These are phyloP conservation scores for Platysternon megacephalum DNA, from an alignment of 2,113 vertebrate species.

Conservation along the genomic window DNA sequence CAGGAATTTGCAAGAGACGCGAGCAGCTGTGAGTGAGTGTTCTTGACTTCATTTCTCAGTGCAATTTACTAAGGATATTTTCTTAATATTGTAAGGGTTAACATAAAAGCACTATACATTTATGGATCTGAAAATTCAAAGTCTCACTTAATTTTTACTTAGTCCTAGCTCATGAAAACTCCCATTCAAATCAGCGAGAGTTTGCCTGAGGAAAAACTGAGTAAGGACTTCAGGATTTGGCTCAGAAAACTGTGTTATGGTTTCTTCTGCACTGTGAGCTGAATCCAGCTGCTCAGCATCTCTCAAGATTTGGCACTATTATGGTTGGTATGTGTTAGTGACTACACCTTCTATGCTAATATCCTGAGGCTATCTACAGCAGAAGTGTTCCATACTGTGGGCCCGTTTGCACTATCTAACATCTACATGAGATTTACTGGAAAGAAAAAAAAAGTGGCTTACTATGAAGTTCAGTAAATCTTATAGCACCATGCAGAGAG, in stretches of 20 bases:
- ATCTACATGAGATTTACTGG: neutral
- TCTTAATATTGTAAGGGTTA: neutral
- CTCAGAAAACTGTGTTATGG: neutral
- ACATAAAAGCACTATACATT: neutral
- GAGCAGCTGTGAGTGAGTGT: neutral
- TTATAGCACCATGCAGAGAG: conserved; percentile 4
- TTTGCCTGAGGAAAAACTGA: neutral
- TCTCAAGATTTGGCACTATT: neutral
- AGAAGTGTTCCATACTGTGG: neutral
- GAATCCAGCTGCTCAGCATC: neutral
- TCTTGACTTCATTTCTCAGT: neutral
- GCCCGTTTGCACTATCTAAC: neutral
- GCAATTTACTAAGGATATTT: neutral
- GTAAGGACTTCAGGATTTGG: neutral
- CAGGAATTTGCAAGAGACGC: conserved; percentile 1
- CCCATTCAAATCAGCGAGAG: neutral
- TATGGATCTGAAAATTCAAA: neutral
- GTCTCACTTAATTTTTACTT: neutral
- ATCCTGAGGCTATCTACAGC: neutral
- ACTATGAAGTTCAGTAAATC: conserved; percentile 21
- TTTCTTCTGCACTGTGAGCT: neutral
- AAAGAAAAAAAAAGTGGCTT: conserved; percentile 34
- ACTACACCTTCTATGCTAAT: neutral
- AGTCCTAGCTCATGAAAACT: neutral
- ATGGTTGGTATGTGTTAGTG: neutral